Evolutionary conservation across 37 sponge, comb jelly and placozoan genomes (phyloP), one percentile per base, ranked within the genome.

Genomic region (Geodia barretti): DNA sequence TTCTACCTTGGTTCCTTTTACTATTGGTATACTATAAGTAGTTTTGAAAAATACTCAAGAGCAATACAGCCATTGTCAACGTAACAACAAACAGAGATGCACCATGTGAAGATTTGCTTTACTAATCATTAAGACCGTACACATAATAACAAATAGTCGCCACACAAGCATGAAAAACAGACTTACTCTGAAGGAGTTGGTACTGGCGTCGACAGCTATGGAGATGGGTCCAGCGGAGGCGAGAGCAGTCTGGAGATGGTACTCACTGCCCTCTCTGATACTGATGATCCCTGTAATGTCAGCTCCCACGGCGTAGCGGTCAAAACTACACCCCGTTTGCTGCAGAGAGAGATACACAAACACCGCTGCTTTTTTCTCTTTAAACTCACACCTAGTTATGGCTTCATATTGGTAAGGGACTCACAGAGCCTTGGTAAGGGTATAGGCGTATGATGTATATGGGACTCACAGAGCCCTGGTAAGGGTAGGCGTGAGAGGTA

Each of bases 321-420:
- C 64, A 41, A 80, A 87, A n/a, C 68, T 73, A 34, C 87, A 87
- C 2, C 74, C 58, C 28, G 23, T 68, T 87, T 87, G 87, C 87
- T 87, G 41, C 21, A 31, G 20, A 59, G 21, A 54, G 24, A 14
- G 37, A 59, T 34, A 28, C 26, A 17, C 38, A 7, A 58, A 11
- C 19, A 58, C 19, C 11, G 60, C 19, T 58, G 11, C 17, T 19
- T 58, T 11, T 20, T 58, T 58, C 17, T 11, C 60, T 19, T 58
- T 19, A 11, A 19, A 58, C 17, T 65, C 8, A 11, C 7, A n/a
- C 26, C 7, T 65, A 23, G 8, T 11, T 25, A 7, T 65, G 20
- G 17, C 7, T 25, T 7, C n/a, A 8, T 65, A 29, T 65, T 8
- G 8, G n/a, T n/a, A n/a, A n/a, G n/a, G n/a, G n/a, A n/a, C n/a